These are phyloP conservation scores for Arctocebus calabarensis DNA, from an alignment of 2,797 vertebrate genomes.

Conservation along the genomic window DNA sequence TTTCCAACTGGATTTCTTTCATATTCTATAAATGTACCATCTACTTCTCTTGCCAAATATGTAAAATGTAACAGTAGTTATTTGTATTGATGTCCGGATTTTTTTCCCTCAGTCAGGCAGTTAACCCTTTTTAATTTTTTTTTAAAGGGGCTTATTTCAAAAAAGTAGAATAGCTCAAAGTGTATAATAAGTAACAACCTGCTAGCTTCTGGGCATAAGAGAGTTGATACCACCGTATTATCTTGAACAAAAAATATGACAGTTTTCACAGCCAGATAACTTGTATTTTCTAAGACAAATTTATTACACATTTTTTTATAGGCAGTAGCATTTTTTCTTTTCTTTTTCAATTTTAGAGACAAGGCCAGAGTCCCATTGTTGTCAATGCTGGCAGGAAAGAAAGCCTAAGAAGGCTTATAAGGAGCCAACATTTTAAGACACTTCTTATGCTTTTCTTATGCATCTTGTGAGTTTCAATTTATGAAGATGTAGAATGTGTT, in stretches of 20 bases:
- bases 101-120: background rate
- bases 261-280: background rate
- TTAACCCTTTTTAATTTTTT: slow-evolving; percentile 9
- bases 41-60: background rate
- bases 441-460: background rate
- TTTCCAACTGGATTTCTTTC: slow-evolving; percentile 21
- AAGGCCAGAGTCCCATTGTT: background rate
- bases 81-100: background rate
- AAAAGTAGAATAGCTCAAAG: slow-evolving; percentile 13
- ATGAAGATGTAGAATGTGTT: background rate
- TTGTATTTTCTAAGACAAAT: background rate
- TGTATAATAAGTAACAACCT: background rate
- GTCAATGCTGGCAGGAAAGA: background rate
- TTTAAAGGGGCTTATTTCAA: background rate
- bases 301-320: slow-evolving; percentile 33
- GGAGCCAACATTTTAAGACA: background rate
- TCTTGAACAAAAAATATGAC: background rate
- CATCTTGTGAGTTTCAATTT: slow-evolving; percentile 21
- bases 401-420: background rate
- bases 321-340: background rate
- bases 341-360: slow-evolving; percentile 40
- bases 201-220: background rate
- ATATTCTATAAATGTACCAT: slow-evolving; percentile 35
- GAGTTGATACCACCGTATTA: background rate
- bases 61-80: slow-evolving; percentile 37